Evolutionary conservation across 1,140 invertebrate species (phyloP), one percentile per base, ranked within the genome.

Genomic region (Drosophila carrolli): DNA sequence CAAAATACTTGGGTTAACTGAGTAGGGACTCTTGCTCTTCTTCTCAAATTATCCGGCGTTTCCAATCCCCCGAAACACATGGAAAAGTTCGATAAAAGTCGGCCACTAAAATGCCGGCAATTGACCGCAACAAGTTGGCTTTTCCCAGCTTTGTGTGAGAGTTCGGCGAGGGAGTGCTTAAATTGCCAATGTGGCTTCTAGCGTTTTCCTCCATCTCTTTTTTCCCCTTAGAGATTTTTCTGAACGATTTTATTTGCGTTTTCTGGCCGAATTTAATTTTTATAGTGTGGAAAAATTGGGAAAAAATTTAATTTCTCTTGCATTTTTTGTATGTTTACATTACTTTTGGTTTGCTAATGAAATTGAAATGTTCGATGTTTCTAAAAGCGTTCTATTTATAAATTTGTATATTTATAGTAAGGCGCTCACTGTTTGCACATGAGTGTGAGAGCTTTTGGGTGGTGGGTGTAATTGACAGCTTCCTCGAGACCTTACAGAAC

Each of bases 351-450:
- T 57, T 32, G 67, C 65, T 71, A 71, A 71, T 57, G 67, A 71
- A 71, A 71, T 71, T 71, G 65, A 71, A 71, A 71, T 70, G 50
- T 71, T 71, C 67, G 67, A 70, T 71, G 47, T 66, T 35, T 71
- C 43, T 44, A 14, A 71, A 71, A 68, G 19, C 16, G 37, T 70
- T 48, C 65, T 71, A 71, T 57, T 70, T 57, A 57, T 71, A 71
- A 71, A 32, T 27, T 71, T 72, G 44, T 43, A 66, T 72, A 72
- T 72, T 72, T 71, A 58, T 72, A 72, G 43, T 55, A 41, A 35
- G 60, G 46, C 38, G 38, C 44, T 68, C 38, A 19, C 44, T 68
- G 47, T 37, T 48, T 50, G 65, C 38, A 37, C 29, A 37, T 32
- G 46, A 66, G 60, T 65, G 37, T 38, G 35, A 32, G 32, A 32